Evolutionary conservation across 2,888 invertebrate genomes (phyloP).

Genomic region (Perizoma flavofasciatum): DNA sequence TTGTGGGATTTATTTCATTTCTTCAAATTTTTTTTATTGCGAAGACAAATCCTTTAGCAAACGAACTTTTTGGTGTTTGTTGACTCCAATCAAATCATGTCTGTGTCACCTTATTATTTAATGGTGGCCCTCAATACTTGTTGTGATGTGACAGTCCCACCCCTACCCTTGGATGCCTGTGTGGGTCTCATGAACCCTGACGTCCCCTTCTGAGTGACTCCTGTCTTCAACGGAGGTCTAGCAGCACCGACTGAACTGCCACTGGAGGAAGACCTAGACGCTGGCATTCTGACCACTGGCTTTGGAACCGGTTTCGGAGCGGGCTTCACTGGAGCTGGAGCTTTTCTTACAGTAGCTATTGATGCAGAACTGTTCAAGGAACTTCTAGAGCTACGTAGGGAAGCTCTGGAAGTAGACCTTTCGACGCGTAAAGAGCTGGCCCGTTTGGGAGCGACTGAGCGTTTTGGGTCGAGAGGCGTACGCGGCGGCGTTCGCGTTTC

Average conservation of each 20-base stretch:
- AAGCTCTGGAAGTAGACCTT: constrained; percentile 90
- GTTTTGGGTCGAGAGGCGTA: constrained; percentile 61
- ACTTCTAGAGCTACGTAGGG: constrained; percentile 91
- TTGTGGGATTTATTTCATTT: neutral
- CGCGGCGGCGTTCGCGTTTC: constrained; percentile 70
- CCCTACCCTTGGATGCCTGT: constrained; percentile 91
- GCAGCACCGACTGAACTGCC: constrained; percentile 79
- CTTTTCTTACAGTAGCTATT: constrained; percentile 90
- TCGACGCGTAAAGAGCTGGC: constrained; percentile 85
- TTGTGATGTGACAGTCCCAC: constrained; percentile 58
- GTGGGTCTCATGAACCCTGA: constrained; percentile 94
- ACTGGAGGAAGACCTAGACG: constrained; percentile 76
- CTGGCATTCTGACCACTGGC: constrained; percentile 67
- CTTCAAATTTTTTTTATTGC: neutral
- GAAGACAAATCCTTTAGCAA: neutral
- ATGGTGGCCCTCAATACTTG: constrained; percentile 62
- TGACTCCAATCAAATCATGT: neutral
- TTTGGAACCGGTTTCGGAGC: constrained; percentile 77
- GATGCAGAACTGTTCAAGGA: constrained; percentile 93
- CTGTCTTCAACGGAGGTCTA: constrained; percentile 70
- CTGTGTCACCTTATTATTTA: constrained; percentile 50
- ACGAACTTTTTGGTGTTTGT: neutral
- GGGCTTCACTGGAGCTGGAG: constrained; percentile 79
- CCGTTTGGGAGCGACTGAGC: constrained; percentile 59
- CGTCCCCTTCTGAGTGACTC: constrained; percentile 54